These are phyloP conservation scores for Nomia melanderi DNA, from an alignment of 1,140 invertebrate species.

Conservation along the genomic window DNA sequence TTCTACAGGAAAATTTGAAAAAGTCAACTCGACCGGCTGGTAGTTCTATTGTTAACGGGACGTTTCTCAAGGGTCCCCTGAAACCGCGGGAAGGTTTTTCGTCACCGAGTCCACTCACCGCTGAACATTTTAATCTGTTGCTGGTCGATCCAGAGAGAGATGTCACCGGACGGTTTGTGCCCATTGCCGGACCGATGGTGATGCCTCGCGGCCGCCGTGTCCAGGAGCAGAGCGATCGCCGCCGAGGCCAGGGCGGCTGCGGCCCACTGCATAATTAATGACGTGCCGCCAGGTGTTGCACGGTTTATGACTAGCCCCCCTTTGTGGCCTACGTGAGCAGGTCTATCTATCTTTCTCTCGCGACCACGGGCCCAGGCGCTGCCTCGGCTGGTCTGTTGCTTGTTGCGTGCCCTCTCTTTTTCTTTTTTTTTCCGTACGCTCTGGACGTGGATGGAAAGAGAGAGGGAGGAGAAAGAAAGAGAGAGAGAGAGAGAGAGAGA, in stretches of 20 bases:
- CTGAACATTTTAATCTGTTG: conserved; percentile 94
- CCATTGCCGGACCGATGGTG: conserved; percentile 71
- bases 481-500: not conserved
- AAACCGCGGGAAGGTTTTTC: not conserved
- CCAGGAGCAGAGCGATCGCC: conserved; percentile 61
- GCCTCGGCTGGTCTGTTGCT: not conserved
- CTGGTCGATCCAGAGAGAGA: conserved; percentile 93
- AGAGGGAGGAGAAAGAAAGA: not conserved
- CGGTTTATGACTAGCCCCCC: conserved; percentile 31
- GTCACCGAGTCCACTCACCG: conserved; percentile 82
- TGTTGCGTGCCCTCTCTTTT: not conserved
- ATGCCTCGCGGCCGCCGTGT: conserved; percentile 66
- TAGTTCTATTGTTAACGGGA: no score
- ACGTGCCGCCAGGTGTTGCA: conserved; percentile 58
- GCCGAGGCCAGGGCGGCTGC: conserved; percentile 67
- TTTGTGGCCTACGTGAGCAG: conserved; percentile 31
- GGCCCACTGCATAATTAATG: conserved; percentile 72
- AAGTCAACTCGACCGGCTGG: no score
- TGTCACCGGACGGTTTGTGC: conserved; percentile 82
- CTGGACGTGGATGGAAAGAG: not conserved
- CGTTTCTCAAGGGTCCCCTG: no score
- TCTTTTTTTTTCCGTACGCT: not conserved
- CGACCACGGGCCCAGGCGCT: not conserved
- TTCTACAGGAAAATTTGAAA: no score
- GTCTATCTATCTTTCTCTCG: conserved; percentile 7